phyloP scores from a whole-genome alignment of 1,140 invertebrate genomes.

The Laodelphax striatellus region DNA sequence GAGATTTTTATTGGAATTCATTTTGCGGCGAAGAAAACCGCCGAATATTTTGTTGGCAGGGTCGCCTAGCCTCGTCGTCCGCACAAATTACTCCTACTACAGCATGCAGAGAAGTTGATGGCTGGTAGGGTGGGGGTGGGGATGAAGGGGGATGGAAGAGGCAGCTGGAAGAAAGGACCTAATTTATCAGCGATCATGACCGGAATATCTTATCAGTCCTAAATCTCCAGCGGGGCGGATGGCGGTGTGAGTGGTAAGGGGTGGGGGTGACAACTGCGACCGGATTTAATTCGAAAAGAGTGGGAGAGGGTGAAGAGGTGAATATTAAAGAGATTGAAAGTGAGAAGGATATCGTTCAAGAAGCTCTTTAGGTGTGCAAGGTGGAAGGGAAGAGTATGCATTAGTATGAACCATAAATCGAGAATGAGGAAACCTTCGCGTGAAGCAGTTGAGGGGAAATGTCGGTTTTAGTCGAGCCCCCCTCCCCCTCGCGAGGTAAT shows the following conservation, averaged over 20 bases:
- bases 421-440: not conserved
- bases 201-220: slow-evolving; percentile 1
- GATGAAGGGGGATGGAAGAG: no score
- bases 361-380: no score
- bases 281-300: not conserved
- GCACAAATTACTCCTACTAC: no score
- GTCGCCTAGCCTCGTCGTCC: no score
- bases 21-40: no score
- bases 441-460: no score
- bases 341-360: not conserved
- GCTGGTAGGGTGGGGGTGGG: no score
- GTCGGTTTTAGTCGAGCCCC: no score
- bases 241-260: not conserved
- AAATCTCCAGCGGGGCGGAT: not conserved
- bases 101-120: no score
- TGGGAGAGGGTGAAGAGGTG: not conserved
- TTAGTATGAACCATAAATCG: not conserved
- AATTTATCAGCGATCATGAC: not conserved
- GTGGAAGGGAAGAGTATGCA: not conserved
- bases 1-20: no score
- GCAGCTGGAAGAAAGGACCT: not conserved
- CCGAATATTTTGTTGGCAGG: no score
- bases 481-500: no score
- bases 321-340: slow-evolving; percentile 4
- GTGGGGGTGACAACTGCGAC: not conserved